A percentile compares a stretch with the other conserved stretches of the same genome.
Conservation (phyloP, 2,888 invertebrate species). For the Bugula neritina region DNA sequence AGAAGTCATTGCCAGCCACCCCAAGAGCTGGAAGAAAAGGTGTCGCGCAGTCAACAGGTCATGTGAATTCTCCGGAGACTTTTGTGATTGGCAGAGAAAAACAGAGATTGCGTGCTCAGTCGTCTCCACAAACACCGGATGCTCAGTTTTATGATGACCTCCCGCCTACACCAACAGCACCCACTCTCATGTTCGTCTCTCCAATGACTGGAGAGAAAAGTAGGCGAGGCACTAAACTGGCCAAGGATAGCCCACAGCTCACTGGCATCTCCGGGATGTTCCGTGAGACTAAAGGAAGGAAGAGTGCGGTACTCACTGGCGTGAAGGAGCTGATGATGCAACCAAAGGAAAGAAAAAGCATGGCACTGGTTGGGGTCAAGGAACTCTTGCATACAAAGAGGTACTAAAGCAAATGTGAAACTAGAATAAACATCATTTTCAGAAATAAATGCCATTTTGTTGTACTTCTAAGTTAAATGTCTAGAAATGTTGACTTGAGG, state of each 20-base stretch:
- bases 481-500: too few species aligned
- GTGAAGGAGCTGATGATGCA: conserved; percentile 32
- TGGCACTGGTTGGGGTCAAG: conserved; percentile 36
- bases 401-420: neutral
- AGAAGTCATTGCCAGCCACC: conserved; percentile 5
- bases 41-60: conserved; percentile 39
- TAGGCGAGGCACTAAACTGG: neutral
- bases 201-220: conserved; percentile 8
- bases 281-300: conserved; percentile 31
- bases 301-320: conserved; percentile 29
- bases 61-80: conserved; percentile 46
- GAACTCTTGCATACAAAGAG: conserved; percentile 31
- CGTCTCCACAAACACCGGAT: conserved; percentile 1
- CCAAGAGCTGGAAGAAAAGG: conserved; percentile 29
- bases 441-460: too few species aligned
- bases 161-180: conserved; percentile 49
- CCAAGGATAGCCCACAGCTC: conserved; percentile 7
- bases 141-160: conserved; percentile 43
- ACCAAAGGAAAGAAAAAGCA: conserved; percentile 33
- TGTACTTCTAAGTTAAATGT: too few species aligned
- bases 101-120: conserved; percentile 31
- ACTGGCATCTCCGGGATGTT: conserved; percentile 32
- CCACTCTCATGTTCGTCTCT: conserved; percentile 31
- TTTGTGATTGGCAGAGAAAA: conserved; percentile 40
- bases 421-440: too few species aligned